phyloP scores from a whole-genome alignment of 2,888 invertebrate species.

The Cosmorhoe ocellata region DNA sequence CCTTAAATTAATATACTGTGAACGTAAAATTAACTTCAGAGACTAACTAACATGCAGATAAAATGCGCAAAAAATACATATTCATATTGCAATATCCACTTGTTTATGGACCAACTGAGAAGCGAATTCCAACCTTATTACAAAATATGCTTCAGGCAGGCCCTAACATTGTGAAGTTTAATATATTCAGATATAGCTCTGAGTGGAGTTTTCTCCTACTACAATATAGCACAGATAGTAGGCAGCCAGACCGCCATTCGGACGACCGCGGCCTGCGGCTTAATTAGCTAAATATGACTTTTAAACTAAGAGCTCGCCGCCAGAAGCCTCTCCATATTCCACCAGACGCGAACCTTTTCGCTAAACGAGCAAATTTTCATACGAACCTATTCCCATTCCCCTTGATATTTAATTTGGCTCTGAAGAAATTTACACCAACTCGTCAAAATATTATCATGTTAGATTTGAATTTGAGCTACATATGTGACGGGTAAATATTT shows the following conservation, averaged over 20 bases:
- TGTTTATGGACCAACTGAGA: constrained; percentile 35
- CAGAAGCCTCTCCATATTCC: constrained; percentile 56
- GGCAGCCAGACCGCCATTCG: constrained; percentile 46
- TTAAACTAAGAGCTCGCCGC: constrained; percentile 65
- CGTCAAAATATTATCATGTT: constrained; percentile 54
- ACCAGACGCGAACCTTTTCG: constrained; percentile 50
- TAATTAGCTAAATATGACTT: constrained; percentile 78
- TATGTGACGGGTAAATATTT: constrained; percentile 39
- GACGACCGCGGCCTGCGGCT: constrained; percentile 56
- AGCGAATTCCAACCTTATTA: constrained; percentile 40
- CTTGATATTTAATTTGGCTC: constrained; percentile 51
- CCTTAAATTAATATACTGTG: too few species aligned
- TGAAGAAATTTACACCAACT: constrained; percentile 54
- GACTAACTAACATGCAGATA: neutral
- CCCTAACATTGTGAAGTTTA: constrained; percentile 41
- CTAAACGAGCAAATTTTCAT: constrained; percentile 56
- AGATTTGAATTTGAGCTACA: constrained; percentile 44
- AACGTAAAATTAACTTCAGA: too few species aligned
- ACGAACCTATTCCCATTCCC: constrained; percentile 42
- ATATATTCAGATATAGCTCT: constrained; percentile 54
- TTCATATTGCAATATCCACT: constrained; percentile 25
- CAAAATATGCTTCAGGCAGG: constrained; percentile 32
- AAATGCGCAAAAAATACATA: constrained; percentile 24
- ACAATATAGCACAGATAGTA: constrained; percentile 38
- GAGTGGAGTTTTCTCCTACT: constrained; percentile 40